Conservation (phyloP, 1,140 invertebrate species). For the Babylonia areolata region DNA sequence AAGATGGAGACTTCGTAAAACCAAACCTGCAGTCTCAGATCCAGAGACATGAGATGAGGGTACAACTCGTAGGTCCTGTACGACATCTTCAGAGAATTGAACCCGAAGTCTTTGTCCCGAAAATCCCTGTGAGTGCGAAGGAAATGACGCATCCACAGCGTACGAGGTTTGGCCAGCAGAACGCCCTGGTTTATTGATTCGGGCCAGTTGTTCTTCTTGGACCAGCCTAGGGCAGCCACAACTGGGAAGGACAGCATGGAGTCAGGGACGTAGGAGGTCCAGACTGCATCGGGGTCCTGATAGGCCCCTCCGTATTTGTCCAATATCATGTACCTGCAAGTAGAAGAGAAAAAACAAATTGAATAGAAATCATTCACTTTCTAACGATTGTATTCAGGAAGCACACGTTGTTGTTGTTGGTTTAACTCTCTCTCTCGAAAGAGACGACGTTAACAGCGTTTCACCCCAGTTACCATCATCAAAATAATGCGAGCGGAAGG, state of each 20-base stretch:
- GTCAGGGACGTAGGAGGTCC: conserved; percentile 34
- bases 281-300: conserved; percentile 38
- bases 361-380: too few relatives aligned
- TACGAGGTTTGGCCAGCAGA: conserved; percentile 17
- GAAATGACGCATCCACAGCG: conserved; percentile 30
- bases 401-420: too few relatives aligned
- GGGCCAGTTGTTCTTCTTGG: conserved; percentile 30
- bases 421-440: too few relatives aligned
- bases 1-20: too few relatives aligned
- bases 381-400: too few relatives aligned
- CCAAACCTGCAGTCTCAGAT: conserved; percentile 50
- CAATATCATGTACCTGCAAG: conserved; percentile 30
- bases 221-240: conserved; percentile 36
- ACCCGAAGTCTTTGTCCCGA: conserved; percentile 41
- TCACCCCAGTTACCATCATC: too few relatives aligned
- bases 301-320: conserved; percentile 40
- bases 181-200: conserved; percentile 40
- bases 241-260: conserved; percentile 13
- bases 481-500: too few relatives aligned
- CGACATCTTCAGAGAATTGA: conserved; percentile 38
- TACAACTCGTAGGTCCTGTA: conserved; percentile 46
- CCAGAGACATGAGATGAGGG: conserved; percentile 36
- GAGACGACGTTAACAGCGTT: too few relatives aligned
- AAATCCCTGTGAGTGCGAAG: conserved; percentile 17
- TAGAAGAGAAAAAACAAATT: too few relatives aligned